A percentile compares a stretch with the other conserved stretches of the same genome.
Conservation (phyloP, 2,113 vertebrate species). For the Budorcas taxicolor region DNA sequence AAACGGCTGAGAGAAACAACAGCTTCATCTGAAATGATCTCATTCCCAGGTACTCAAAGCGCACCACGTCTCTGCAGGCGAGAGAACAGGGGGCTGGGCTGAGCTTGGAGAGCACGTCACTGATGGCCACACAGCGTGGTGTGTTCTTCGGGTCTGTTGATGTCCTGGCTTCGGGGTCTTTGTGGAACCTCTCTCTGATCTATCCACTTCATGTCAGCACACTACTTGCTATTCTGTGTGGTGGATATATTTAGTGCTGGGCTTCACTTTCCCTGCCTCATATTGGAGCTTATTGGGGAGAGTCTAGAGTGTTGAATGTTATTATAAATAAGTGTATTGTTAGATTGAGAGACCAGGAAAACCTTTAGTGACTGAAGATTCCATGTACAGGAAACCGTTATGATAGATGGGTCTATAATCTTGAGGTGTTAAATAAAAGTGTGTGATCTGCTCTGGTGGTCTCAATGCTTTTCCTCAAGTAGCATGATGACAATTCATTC, state of each 20-base stretch:
- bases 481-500: background rate
- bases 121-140: background rate
- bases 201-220: background rate
- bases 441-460: background rate
- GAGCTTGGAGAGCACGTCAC: background rate
- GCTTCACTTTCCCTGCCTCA: constrained; percentile 3
- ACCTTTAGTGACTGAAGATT: background rate
- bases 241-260: background rate
- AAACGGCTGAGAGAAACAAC: background rate
- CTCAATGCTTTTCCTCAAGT: background rate
- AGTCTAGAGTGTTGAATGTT: background rate
- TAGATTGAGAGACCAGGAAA: background rate
- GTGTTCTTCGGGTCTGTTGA: background rate
- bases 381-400: background rate
- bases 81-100: background rate
- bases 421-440: background rate
- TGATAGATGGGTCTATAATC: background rate
- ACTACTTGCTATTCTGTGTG: background rate
- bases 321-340: background rate
- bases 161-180: background rate
- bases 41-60: background rate
- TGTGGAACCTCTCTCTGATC: constrained; percentile 29
- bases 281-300: background rate
- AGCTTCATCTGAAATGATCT: background rate
- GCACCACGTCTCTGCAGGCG: background rate